phyloP scores from a whole-genome alignment of 2,797 vertebrate genomes.

The Melanotaenia maccullochi region DNA sequence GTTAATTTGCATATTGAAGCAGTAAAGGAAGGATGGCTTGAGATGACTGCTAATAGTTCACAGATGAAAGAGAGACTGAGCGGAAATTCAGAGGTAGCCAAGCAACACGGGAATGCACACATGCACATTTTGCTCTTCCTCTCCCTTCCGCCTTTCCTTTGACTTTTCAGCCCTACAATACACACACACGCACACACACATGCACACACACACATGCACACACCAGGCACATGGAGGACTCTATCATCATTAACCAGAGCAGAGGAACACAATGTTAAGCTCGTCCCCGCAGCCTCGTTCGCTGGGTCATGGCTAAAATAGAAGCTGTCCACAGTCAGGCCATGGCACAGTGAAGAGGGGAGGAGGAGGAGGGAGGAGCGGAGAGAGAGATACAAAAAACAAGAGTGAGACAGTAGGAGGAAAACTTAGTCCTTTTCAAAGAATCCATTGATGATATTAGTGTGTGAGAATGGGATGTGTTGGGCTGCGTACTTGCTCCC shows the following conservation, averaged over 20 bases:
- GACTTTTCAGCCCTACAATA: constrained; percentile 53
- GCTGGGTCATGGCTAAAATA: constrained; percentile 72
- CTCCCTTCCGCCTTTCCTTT: constrained; percentile 60
- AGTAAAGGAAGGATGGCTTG: constrained; percentile 70
- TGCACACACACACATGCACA: constrained; percentile 32
- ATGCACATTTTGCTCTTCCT: constrained; percentile 72
- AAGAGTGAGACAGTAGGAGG: constrained; percentile 24
- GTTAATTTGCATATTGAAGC: constrained; percentile 27
- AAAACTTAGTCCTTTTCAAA: constrained; percentile 30
- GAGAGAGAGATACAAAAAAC: constrained; percentile 9
- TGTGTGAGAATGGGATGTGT: constrained; percentile 57
- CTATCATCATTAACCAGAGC: constrained; percentile 71
- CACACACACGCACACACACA: constrained; percentile 32
- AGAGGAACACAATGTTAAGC: constrained; percentile 76
- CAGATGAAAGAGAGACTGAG: constrained; percentile 74
- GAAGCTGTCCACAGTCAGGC: constrained; percentile 65
- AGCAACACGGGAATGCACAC: constrained; percentile 75
- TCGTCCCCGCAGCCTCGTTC: constrained; percentile 62
- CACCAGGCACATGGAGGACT: constrained; percentile 53
- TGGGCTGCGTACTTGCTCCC: constrained; percentile 44
- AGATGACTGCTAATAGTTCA: constrained; percentile 80
- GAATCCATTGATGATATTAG: constrained; percentile 50
- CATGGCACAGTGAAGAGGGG: constrained; percentile 42
- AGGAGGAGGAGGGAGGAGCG: neutral
- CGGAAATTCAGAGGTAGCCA: constrained; percentile 78